Percentiles rank a stretch among this genome's conserved stretches.
These are phyloP conservation scores for Zhengitettix transpicula DNA, from an alignment of 2,888 invertebrate species.

Conservation along the genomic window DNA sequence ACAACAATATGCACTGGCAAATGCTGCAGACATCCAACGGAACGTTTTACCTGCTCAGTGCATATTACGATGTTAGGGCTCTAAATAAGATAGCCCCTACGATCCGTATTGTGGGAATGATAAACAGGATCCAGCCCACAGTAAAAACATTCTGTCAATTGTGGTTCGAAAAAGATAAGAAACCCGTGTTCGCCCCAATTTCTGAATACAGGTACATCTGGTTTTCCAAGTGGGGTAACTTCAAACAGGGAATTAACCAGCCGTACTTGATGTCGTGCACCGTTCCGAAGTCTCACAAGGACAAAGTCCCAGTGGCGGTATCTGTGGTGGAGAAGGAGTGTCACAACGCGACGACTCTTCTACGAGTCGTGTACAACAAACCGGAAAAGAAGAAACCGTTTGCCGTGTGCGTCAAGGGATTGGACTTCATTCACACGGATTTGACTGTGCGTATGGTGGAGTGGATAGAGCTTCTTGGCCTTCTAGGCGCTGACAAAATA, in stretches of 20 bases:
- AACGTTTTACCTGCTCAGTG: slow-evolving; percentile 22
- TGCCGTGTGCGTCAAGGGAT: slow-evolving; percentile 27
- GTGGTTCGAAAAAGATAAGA: slow-evolving; percentile 16
- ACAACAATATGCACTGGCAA: slow-evolving; percentile 24
- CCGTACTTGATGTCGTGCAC: slow-evolving; percentile 22
- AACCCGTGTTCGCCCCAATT: slow-evolving; percentile 16
- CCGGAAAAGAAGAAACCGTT: slow-evolving; percentile 20
- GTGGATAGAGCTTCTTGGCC: slow-evolving; percentile 27
- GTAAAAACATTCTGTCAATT: slow-evolving; percentile 18
- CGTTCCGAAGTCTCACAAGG: slow-evolving; percentile 14
- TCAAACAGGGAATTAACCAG: slow-evolving; percentile 20
- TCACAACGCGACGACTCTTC: slow-evolving; percentile 20
- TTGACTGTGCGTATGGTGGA: slow-evolving; percentile 25
- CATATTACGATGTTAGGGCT: slow-evolving; percentile 22
- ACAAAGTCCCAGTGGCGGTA: slow-evolving; percentile 18
- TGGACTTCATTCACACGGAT: slow-evolving; percentile 26
- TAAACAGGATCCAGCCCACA: slow-evolving; percentile 19
- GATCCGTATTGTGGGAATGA: slow-evolving; percentile 22
- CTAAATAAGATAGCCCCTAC: slow-evolving; percentile 15
- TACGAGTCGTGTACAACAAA: slow-evolving; percentile 18
- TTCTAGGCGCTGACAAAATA: slow-evolving; percentile 27
- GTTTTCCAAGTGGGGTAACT: slow-evolving; percentile 22
- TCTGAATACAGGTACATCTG: slow-evolving; percentile 21
- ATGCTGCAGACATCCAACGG: slow-evolving; percentile 17
- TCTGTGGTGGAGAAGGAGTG: slow-evolving; percentile 21